phyloP scores from a whole-genome alignment of 2,888 invertebrate genomes.

The Zele albiditarsus region DNA sequence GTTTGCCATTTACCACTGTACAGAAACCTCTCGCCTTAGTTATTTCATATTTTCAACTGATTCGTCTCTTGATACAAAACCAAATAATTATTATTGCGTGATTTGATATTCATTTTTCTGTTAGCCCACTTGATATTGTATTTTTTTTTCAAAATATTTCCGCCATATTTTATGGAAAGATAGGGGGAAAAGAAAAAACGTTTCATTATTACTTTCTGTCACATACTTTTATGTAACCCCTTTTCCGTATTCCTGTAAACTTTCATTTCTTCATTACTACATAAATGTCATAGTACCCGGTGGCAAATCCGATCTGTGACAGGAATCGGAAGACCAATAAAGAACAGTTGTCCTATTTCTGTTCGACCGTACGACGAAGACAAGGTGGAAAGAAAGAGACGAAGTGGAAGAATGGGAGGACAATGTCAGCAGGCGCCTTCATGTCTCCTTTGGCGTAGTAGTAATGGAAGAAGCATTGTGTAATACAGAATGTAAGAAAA shows the following conservation, averaged over 20 bases:
- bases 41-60: background rate
- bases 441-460: slow-evolving; percentile 11
- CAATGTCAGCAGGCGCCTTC: slow-evolving; percentile 34
- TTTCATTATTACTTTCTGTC: background rate
- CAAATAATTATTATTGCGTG: background rate
- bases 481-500: background rate
- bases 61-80: background rate
- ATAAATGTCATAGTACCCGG: background rate
- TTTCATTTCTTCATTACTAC: background rate
- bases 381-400: slow-evolving; percentile 8
- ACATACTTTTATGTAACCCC: background rate
- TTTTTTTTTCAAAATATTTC: too few relatives aligned
- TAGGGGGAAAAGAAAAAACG: background rate
- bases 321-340: slow-evolving; percentile 46
- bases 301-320: slow-evolving; percentile 30
- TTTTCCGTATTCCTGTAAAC: background rate
- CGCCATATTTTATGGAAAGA: too few relatives aligned
- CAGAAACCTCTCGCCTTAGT: background rate
- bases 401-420: slow-evolving; percentile 21
- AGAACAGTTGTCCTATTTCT: slow-evolving; percentile 44
- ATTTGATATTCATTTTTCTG: background rate
- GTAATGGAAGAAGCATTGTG: background rate
- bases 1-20: slow-evolving; percentile 12
- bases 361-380: slow-evolving; percentile 24
- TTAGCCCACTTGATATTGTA: too few relatives aligned